Evolutionary conservation across 1,140 invertebrate species (phyloP).

Genomic region (Drosophila lowei): DNA sequence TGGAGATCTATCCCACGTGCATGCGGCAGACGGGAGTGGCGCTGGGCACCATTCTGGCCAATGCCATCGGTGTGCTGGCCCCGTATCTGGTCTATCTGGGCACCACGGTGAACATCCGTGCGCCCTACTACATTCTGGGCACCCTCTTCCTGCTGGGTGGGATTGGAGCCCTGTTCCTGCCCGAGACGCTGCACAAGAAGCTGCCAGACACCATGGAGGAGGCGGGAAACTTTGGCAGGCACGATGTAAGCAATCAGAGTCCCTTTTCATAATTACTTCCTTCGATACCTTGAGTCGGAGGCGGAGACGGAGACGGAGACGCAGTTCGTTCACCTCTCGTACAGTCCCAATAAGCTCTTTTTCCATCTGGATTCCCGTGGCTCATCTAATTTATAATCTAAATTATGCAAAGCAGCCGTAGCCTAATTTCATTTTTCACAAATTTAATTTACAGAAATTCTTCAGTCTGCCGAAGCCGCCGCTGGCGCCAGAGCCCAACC

Average conservation of each 20-base stretch:
- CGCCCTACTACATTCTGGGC: slow-evolving; percentile 85
- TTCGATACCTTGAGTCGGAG: neutral
- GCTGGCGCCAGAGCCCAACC: slow-evolving; percentile 41
- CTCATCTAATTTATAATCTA: slow-evolving; percentile 79
- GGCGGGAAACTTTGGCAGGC: slow-evolving; percentile 87
- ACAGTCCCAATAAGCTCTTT: neutral
- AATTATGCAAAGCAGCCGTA: slow-evolving; percentile 80
- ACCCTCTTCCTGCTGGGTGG: slow-evolving; percentile 85
- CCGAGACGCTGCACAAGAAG: slow-evolving; percentile 88
- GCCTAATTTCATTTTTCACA: slow-evolving; percentile 78
- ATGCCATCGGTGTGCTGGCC: slow-evolving; percentile 85
- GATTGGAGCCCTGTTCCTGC: slow-evolving; percentile 86
- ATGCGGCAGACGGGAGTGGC: slow-evolving; percentile 87
- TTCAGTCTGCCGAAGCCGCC: slow-evolving; percentile 81
- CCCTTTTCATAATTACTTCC: neutral
- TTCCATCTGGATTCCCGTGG: slow-evolving; percentile 10
- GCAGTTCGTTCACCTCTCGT: slow-evolving; percentile 19
- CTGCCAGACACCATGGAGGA: slow-evolving; percentile 89
- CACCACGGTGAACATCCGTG: slow-evolving; percentile 79
- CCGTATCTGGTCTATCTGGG: slow-evolving; percentile 89
- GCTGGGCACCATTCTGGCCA: slow-evolving; percentile 86
- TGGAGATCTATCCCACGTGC: slow-evolving; percentile 88
- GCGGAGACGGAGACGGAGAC: neutral
- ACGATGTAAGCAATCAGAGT: slow-evolving; percentile 83
- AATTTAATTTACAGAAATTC: slow-evolving; percentile 83